Conservation (phyloP, 2,797 vertebrate species). For the Diglossa cyanea region DNA sequence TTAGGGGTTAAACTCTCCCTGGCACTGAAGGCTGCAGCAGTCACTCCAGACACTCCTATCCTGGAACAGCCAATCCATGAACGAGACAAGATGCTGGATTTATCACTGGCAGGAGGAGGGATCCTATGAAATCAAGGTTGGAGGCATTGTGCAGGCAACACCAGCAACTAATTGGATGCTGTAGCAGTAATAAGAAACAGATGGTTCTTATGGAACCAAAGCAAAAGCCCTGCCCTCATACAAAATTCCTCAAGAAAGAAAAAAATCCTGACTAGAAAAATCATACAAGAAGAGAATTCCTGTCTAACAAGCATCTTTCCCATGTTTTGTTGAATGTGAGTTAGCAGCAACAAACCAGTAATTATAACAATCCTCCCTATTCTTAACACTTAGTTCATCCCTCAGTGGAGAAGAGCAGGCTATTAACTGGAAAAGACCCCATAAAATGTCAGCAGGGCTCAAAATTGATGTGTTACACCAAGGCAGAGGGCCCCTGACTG, state of each 20-base stretch:
- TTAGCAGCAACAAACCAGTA: neutral
- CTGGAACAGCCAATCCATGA: constrained; percentile 1
- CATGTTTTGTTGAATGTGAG: neutral
- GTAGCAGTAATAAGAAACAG: constrained; percentile 42
- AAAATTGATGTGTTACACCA: neutral
- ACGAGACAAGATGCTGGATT: neutral
- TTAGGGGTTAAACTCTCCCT: constrained; percentile 15
- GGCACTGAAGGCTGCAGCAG: neutral
- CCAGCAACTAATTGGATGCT: constrained; percentile 15
- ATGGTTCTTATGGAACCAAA: neutral
- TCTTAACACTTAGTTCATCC: neutral
- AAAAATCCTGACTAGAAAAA: neutral
- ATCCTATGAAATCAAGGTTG: neutral
- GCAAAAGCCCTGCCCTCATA: neutral
- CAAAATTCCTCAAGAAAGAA: neutral
- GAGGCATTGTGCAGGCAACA: neutral
- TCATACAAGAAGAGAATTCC: neutral
- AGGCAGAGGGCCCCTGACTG: constrained; percentile 2
- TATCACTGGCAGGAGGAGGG: neutral
- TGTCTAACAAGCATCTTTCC: neutral
- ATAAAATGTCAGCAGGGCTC: neutral
- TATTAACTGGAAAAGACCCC: constrained; percentile 6
- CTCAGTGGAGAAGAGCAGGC: neutral
- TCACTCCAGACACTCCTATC: neutral
- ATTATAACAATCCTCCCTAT: neutral